Evolutionary conservation across 2,888 invertebrate genomes (phyloP).

Genomic region (Drosophila anceps): DNA sequence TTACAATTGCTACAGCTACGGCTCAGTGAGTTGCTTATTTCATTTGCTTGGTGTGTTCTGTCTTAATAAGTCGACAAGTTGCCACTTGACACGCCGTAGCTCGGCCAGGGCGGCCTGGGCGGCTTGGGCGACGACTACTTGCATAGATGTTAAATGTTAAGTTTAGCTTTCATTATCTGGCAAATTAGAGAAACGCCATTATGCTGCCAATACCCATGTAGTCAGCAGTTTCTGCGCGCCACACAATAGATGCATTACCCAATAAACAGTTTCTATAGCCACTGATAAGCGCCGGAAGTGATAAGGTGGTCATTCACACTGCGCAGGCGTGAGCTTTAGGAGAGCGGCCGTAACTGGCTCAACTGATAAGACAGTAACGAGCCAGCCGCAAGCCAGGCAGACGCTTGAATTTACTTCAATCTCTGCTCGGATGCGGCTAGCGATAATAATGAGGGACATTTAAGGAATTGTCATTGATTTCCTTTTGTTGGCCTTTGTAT

Average conservation of each 20-base stretch:
- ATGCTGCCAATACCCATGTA: conserved; percentile 21
- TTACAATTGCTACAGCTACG: conserved; percentile 47
- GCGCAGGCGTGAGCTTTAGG: conserved; percentile 74
- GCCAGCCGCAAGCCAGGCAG: conserved; percentile 4
- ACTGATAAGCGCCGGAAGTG: conserved; percentile 63
- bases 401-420: conserved; percentile 61
- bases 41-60: conserved; percentile 40
- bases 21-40: conserved; percentile 57
- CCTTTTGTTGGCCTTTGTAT: conserved; percentile 65
- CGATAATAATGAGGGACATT: conserved; percentile 54
- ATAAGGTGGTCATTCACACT: conserved; percentile 38
- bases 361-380: conserved; percentile 66
- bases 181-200: conserved; percentile 55
- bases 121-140: conserved; percentile 10
- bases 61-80: conserved; percentile 42
- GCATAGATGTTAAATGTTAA: conserved; percentile 10
- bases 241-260: conserved; percentile 55
- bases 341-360: conserved; percentile 29
- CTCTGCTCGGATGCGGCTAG: conserved; percentile 53
- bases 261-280: conserved; percentile 45
- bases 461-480: conserved; percentile 78
- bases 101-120: not conserved
- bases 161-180: conserved; percentile 39
- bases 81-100: conserved; percentile 42
- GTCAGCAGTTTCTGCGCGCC: conserved; percentile 57